These are phyloP conservation scores for Suricata suricatta DNA, from an alignment of 2,113 vertebrate genomes.

Conservation along the genomic window DNA sequence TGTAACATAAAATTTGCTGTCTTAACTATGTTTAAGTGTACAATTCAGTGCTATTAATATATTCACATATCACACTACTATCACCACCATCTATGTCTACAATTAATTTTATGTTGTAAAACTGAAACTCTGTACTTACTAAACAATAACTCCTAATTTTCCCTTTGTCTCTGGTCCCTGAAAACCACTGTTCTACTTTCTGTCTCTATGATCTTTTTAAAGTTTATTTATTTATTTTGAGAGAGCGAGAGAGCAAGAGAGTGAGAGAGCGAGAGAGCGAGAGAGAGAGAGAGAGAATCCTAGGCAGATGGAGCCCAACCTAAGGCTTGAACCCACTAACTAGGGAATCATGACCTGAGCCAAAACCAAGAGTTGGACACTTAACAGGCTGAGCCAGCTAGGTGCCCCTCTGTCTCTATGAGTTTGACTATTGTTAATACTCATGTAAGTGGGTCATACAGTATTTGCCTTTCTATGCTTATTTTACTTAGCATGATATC, in stretches of 20 bases:
- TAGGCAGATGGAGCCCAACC: not conserved
- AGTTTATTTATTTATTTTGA: no score
- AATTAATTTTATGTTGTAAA: not conserved
- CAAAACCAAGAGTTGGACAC: no score
- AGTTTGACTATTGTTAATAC: not conserved
- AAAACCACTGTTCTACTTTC: not conserved
- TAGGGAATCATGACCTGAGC: no score
- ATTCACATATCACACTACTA: not conserved
- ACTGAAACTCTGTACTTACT: not conserved
- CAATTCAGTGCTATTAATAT: not conserved
- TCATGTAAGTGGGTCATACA: not conserved
- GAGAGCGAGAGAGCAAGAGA: no score
- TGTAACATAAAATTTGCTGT: not conserved
- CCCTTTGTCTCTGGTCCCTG: not conserved
- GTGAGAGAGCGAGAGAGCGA: no score
- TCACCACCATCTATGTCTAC: not conserved
- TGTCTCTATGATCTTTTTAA: not conserved
- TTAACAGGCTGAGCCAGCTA: no score
- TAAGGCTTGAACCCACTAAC: no score
- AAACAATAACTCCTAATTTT: not conserved
- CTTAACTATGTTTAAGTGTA: not conserved
- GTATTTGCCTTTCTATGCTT: not conserved
- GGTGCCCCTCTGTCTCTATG: no score
- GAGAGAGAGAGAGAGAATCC: no score
- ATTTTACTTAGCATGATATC: not conserved